Evolutionary conservation across 2,113 vertebrate genomes (phyloP).

Genomic region (Sylvia atricapilla): DNA sequence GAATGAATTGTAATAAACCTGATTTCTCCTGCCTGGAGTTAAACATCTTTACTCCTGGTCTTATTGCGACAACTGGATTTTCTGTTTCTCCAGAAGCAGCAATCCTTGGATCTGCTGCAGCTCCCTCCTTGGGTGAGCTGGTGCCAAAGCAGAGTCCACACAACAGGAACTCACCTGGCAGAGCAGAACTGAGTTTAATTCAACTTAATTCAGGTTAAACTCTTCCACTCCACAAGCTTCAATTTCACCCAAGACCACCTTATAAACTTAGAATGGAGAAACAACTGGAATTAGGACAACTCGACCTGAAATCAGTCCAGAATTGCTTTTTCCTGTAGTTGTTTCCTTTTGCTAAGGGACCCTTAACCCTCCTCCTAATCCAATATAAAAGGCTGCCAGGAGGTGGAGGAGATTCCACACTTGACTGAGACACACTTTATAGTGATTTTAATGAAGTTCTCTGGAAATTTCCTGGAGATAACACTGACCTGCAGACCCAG

Average conservation of each 20-base stretch:
- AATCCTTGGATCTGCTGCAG: background rate
- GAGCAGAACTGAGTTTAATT: background rate
- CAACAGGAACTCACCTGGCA: background rate
- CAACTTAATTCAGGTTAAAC: background rate
- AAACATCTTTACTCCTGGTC: too few species aligned
- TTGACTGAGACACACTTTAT: accelerated
- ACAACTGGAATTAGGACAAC: background rate
- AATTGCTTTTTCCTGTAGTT: background rate
- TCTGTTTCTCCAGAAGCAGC: background rate
- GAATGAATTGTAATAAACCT: too few species aligned
- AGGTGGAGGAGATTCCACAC: background rate
- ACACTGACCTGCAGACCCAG: background rate
- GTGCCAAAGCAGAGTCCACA: background rate
- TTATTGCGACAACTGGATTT: background rate
- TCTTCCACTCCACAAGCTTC: background rate
- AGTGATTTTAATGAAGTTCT: background rate
- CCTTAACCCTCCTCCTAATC: background rate
- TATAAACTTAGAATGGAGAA: background rate
- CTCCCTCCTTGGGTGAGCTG: background rate
- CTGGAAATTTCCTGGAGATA: background rate
- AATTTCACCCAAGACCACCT: background rate
- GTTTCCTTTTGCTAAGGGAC: background rate
- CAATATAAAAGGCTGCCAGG: background rate
- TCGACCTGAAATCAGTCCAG: background rate
- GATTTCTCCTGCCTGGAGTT: too few species aligned